phyloP scores from a whole-genome alignment of 2,888 invertebrate species.

The Bombylius discolor region DNA sequence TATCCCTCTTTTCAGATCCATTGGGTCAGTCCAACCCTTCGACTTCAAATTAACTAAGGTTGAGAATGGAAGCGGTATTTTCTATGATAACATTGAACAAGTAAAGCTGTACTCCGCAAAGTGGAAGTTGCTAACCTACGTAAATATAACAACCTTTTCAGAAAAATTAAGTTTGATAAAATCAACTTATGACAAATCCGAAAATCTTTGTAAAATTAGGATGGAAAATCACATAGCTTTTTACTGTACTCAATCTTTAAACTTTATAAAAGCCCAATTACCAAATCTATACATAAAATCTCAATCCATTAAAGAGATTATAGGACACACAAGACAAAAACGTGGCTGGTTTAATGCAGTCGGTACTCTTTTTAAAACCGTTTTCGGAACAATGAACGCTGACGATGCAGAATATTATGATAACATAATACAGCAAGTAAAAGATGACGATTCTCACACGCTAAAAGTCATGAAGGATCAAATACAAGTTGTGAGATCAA shows the following conservation, averaged over 20 bases:
- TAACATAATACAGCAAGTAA: conserved; percentile 12
- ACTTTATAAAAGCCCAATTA: conserved; percentile 2
- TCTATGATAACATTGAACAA: conserved; percentile 8
- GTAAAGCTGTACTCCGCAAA: conserved; percentile 4
- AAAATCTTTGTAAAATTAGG: background rate
- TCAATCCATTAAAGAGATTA: background rate
- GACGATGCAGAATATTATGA: conserved; percentile 12
- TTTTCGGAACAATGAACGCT: conserved; percentile 5
- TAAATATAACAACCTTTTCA: background rate
- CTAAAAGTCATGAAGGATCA: conserved; percentile 14
- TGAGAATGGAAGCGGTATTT: conserved; percentile 8
- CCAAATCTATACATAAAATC: conserved; percentile 1
- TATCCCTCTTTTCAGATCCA: background rate
- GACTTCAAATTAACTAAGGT: background rate
- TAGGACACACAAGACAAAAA: background rate
- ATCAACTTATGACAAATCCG: background rate
- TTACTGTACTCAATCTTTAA: conserved; percentile 1
- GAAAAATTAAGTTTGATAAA: background rate
- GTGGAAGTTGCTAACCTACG: conserved; percentile 4
- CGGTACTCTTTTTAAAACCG: conserved; percentile 4
- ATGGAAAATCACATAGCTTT: background rate
- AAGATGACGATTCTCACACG: conserved; percentile 10
- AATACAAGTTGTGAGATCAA: conserved; percentile 12
- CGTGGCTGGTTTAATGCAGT: conserved; percentile 2
- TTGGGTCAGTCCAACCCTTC: background rate